Base-by-base conservation (phyloP, 2,888 invertebrate species). In the Acleris literana region DNA sequence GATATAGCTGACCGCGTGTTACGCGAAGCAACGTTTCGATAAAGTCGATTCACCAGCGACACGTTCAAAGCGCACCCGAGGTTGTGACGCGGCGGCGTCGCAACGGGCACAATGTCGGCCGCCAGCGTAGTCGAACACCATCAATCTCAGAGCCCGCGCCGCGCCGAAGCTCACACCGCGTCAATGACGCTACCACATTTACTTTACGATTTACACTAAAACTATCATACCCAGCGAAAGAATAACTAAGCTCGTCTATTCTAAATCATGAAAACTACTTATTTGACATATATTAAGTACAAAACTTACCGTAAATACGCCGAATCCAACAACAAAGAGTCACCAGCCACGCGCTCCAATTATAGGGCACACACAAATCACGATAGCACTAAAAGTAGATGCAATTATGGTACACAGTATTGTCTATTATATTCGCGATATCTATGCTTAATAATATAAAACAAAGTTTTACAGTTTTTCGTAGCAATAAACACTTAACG, bases 311-410 rank as follows among this genome's bases (percentile, higher is more conserved):
- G 89, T 89, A 86, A 86, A 86, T 87, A 86, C 74, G 88, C 80
- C 70, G 87, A 90, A 89, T 91, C 91, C 87, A 89, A 93, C 88
- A 93, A 93, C 93, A 93, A 93, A 93, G 93, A 88, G 82, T 85
- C 83, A 86, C 85, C 89, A 90, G 93, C 93, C 93, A 93, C 93
- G 93, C 93, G 93, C 93, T 93, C 91, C 90, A 88, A 87, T 87
- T 89, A 87, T 76, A 87, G 87, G 86, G 82, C 92, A 92, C 92
- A 84, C 93, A 92, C 91, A 87, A 89, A 83, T 81, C 92, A 92
- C 92, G 89, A 87, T 85, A 84, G 81, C 90, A 92, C 92, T 88
- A 84, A 80, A 76, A 86, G 85, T 77, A 81, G 77, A 75, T 77
- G 84, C 73, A 78, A 84, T 82, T 77, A 80, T 77, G 79, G 77